A percentile compares a stretch with the other conserved stretches of the same genome.
phyloP scores from a whole-genome alignment of 2,888 invertebrate genomes.

The Ditylenchus weischeri region DNA sequence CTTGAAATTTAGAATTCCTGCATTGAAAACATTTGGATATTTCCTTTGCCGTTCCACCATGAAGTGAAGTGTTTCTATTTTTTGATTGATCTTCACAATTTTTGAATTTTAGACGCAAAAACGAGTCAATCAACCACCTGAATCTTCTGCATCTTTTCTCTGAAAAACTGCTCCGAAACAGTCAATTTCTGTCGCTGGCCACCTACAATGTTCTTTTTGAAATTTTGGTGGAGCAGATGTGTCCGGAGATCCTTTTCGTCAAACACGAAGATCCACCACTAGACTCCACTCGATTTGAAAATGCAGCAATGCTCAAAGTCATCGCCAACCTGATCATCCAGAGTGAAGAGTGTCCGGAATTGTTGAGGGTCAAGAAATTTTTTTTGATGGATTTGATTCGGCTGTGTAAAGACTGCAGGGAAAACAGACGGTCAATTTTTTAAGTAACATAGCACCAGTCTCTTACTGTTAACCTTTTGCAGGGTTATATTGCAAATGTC shows the following conservation, averaged over 20 bases:
- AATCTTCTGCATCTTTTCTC: constrained; percentile 94
- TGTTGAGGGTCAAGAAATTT: constrained; percentile 83
- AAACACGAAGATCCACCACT: constrained; percentile 90
- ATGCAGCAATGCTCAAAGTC: constrained; percentile 91
- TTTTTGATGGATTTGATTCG: constrained; percentile 98
- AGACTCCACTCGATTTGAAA: constrained; percentile 52
- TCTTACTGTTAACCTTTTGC: constrained; percentile 21
- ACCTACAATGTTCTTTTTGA: constrained; percentile 98
- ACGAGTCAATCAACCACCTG: constrained; percentile 97
- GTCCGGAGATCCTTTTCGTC: constrained; percentile 86
- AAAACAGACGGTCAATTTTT: constrained; percentile 71
- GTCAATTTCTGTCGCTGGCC: constrained; percentile 83
- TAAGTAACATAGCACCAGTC: neutral
- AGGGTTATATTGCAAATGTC: constrained; percentile 96
- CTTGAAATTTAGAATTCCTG: constrained; percentile 71
- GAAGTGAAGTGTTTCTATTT: constrained; percentile 70
- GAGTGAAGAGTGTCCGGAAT: constrained; percentile 86
- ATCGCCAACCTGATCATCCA: constrained; percentile 82
- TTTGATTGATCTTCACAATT: constrained; percentile 12
- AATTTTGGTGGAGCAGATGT: constrained; percentile 88
- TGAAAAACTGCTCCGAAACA: constrained; percentile 81
- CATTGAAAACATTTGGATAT: constrained; percentile 91
- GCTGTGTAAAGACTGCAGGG: constrained; percentile 90
- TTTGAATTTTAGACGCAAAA: constrained; percentile 75
- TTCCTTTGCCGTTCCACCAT: constrained; percentile 96